Evolutionary conservation across 2,113 vertebrate species (phyloP).

Genomic region (Triplophysa siluroides): DNA sequence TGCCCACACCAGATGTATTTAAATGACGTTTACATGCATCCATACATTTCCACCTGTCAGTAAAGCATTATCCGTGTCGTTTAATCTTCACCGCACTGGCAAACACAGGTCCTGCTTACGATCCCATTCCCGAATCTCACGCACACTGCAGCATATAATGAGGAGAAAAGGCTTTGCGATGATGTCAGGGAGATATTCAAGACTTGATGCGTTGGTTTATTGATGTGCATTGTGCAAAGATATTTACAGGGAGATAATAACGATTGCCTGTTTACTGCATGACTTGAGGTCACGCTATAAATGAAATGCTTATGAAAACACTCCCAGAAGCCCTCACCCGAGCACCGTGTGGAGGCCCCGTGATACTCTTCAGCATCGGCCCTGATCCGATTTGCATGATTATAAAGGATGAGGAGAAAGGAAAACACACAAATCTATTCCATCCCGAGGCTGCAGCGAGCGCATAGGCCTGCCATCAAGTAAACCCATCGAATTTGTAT

Average conservation of each 20-base stretch:
- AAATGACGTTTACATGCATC: too few species aligned
- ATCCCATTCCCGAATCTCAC: background rate
- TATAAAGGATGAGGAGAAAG: slow-evolving; percentile 19
- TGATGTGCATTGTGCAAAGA: background rate
- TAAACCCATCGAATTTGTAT: slow-evolving; percentile 47
- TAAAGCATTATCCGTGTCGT: background rate
- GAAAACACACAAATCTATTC: slow-evolving; percentile 39
- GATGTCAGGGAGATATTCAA: background rate
- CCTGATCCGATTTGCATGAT: slow-evolving; percentile 50
- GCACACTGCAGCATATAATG: background rate
- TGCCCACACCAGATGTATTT: too few species aligned
- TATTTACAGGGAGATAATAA: slow-evolving; percentile 18
- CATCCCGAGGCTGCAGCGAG: slow-evolving; percentile 27
- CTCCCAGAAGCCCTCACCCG: background rate
- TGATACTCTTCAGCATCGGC: slow-evolving; percentile 30
- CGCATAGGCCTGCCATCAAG: slow-evolving; percentile 23
- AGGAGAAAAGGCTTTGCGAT: background rate
- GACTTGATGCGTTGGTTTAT: background rate
- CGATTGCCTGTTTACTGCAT: slow-evolving; percentile 21
- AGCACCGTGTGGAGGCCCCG: background rate
- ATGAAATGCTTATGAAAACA: slow-evolving; percentile 35
- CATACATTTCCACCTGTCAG: too few species aligned
- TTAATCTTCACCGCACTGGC: background rate
- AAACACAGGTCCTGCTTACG: background rate
- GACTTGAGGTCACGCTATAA: slow-evolving; percentile 32